Conservation (phyloP, 2,797 vertebrate species). For the Chanos chanos region DNA sequence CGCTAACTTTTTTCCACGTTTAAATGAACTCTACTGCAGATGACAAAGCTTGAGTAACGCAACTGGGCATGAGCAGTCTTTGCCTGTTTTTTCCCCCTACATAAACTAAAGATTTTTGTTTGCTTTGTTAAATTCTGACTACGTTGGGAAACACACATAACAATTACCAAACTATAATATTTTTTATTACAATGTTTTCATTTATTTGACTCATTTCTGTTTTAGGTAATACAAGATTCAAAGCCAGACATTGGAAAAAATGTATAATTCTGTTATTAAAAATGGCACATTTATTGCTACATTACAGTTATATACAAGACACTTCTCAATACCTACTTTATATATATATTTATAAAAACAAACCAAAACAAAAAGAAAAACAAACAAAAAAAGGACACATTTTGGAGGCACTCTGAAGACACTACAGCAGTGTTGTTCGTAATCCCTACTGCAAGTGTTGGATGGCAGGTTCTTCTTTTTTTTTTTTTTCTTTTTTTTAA, state of each 20-base stretch:
- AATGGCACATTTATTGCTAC: conserved; percentile 87
- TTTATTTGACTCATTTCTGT: conserved; percentile 71
- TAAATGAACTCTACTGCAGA: too few relatives aligned
- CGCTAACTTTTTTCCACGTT: too few relatives aligned
- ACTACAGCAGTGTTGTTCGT: conserved; percentile 66
- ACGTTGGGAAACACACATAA: conserved; percentile 48
- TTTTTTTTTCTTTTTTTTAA: too few relatives aligned
- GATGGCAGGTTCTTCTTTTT: conserved; percentile 61
- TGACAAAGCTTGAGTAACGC: too few relatives aligned
- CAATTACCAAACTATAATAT: conserved; percentile 61
- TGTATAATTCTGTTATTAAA: conserved; percentile 80
- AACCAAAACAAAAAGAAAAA: conserved; percentile 58
- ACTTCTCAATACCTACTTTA: conserved; percentile 83
- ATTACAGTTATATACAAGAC: conserved; percentile 91
- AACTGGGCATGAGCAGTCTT: too few relatives aligned
- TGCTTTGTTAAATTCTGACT: background rate
- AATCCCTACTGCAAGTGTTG: conserved; percentile 57
- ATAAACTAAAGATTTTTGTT: too few relatives aligned
- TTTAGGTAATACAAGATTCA: conserved; percentile 82
- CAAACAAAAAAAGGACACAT: conserved; percentile 59
- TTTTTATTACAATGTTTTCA: conserved; percentile 77
- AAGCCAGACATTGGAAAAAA: conserved; percentile 82
- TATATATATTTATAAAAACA: conserved; percentile 58
- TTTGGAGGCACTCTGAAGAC: conserved; percentile 81
- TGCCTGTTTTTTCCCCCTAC: too few relatives aligned